Base-by-base conservation (phyloP, 1,140 invertebrate species). In the Drosophila gunungcola region DNA sequence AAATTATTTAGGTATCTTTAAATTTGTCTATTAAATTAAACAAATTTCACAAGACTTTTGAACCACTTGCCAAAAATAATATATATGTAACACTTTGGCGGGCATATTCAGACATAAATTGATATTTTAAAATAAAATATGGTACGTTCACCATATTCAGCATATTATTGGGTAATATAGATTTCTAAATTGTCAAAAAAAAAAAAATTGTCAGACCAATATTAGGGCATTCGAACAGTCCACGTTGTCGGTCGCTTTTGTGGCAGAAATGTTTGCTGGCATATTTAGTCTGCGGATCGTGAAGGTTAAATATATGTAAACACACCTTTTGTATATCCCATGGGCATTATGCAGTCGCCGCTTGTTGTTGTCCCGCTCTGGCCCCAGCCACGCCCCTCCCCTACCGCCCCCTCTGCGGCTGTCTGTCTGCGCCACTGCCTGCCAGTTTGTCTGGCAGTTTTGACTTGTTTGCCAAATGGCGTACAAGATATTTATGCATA, bases 401-500 rank as follows among this genome's bases (percentile, higher is more conserved):
- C 27, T 11, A 21, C 25, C 9, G n/a, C 67, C 29, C 34, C 29
- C 48, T 45, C 9, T 48, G 32, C 3, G 25, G 12, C 43, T 29
- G n/a, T 42, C 58, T 45, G 29, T 45, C 16, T 43, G 48, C 53
- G n/a, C 67, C 65, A 64, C 65, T 80, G 70, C 62, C 67, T 84
- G 78, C 69, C 78, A 78, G 74, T 38, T 65, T 89, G 83, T 88
- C 83, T 88, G 83, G 80, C 84, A 83, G 68, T 88, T 83, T 89
- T 88, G 84, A 89, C 76, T 89, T 89, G 84, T 88, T 88, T 89
- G 84, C 84, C 80, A 89, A 88, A 83, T 89, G 84, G 79, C 80
- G 84, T 90, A 89, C 84, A 89, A 89, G 84, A 89, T 89, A 89
- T 89, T 89, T 89, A 89, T 89, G 84, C 85, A 89, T 89, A 89